A percentile compares a stretch with the other conserved stretches of the same genome.
These are phyloP conservation scores for Gymnoscopelus microlampas DNA, from an alignment of 2,797 vertebrate genomes.

Conservation along the genomic window DNA sequence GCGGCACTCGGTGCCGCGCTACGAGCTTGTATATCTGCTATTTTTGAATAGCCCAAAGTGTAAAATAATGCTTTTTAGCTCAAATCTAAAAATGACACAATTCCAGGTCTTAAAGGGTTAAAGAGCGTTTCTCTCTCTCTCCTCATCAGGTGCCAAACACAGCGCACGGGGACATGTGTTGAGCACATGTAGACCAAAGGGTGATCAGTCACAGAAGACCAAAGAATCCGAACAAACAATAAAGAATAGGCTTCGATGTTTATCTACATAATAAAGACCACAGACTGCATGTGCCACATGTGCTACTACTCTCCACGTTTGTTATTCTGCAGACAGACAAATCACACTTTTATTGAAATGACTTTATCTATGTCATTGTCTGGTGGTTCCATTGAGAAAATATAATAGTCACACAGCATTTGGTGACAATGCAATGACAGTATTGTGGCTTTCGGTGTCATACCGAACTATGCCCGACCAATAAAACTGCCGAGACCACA, in stretches of 20 bases:
- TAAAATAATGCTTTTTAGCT: no score
- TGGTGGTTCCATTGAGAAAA: no score
- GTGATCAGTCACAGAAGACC: constrained; percentile 15
- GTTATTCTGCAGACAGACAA: no score
- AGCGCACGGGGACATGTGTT: constrained; percentile 57
- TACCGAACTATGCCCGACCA: constrained; percentile 32
- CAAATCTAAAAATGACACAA: no score
- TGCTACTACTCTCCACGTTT: no score
- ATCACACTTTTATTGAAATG: no score
- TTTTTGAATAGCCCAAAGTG: no score
- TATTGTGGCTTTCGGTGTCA: constrained; percentile 30
- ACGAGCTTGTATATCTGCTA: no score
- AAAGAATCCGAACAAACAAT: constrained; percentile 34
- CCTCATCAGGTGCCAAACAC: constrained; percentile 60
- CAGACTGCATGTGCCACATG: background rate
- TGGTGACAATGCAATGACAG: constrained; percentile 47
- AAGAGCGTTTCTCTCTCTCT: constrained; percentile 23
- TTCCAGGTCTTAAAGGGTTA: no score
- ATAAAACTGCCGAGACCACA: constrained; percentile 49
- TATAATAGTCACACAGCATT: constrained; percentile 6
- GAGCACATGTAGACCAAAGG: constrained; percentile 57
- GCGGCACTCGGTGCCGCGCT: no score
- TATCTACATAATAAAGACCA: background rate
- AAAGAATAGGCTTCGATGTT: constrained; percentile 15
- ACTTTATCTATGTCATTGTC: no score